Conservation (phyloP, 2,888 invertebrate genomes). For the Beris morrisii region DNA sequence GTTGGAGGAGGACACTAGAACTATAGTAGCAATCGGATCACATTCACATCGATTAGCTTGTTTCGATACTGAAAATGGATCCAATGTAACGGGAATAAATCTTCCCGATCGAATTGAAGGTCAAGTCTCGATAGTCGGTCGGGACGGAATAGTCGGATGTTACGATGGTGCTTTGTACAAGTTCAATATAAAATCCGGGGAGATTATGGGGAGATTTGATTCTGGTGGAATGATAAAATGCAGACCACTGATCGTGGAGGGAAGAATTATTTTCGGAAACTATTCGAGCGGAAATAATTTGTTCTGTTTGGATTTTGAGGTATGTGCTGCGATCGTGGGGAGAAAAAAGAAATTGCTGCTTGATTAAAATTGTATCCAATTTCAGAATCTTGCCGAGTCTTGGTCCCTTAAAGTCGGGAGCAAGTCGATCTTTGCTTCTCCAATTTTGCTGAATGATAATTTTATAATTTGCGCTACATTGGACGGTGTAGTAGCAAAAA, state of each 20-base stretch:
- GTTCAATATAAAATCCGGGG: slow-evolving; percentile 60
- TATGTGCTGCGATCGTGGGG: slow-evolving; percentile 31
- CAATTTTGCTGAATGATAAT: slow-evolving; percentile 47
- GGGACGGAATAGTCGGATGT: slow-evolving; percentile 70
- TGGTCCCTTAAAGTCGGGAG: slow-evolving; percentile 53
- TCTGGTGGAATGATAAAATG: slow-evolving; percentile 56
- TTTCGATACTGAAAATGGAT: slow-evolving; percentile 61
- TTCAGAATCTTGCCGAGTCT: slow-evolving; percentile 25
- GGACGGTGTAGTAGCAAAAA: slow-evolving; percentile 59
- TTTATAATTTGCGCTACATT: slow-evolving; percentile 59
- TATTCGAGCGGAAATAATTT: slow-evolving; percentile 56
- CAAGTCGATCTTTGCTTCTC: slow-evolving; percentile 60
- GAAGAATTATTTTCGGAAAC: slow-evolving; percentile 61
- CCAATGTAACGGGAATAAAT: slow-evolving; percentile 56
- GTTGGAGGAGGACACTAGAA: slow-evolving; percentile 55
- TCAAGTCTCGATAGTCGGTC: slow-evolving; percentile 58
- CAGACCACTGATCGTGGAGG: slow-evolving; percentile 65
- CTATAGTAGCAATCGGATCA: slow-evolving; percentile 64
- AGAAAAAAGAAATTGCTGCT: not conserved
- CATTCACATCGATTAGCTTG: slow-evolving; percentile 74
- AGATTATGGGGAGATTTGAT: slow-evolving; percentile 63
- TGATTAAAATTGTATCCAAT: not conserved
- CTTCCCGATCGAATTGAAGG: slow-evolving; percentile 76
- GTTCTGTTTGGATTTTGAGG: slow-evolving; percentile 46
- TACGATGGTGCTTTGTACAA: slow-evolving; percentile 75